Conservation (phyloP, 2,113 vertebrate species). For the Lagopus leucura region DNA sequence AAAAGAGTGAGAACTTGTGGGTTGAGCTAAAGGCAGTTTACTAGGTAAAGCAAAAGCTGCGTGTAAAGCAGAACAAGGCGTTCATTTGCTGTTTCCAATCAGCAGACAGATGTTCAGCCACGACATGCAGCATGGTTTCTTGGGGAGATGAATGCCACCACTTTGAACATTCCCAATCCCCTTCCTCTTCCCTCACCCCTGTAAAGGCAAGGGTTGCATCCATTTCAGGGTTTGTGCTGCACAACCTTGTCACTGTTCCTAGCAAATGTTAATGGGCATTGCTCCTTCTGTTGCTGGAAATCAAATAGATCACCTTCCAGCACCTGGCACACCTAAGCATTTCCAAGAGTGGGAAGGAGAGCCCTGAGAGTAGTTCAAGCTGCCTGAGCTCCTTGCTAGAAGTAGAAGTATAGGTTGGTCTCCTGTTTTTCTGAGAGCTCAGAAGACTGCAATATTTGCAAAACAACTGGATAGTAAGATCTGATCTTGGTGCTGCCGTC, state of each 20-base stretch:
- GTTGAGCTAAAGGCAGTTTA: not conserved
- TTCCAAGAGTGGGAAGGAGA: not conserved
- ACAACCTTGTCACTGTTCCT: not conserved
- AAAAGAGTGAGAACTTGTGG: not conserved
- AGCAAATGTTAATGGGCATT: not conserved
- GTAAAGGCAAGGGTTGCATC: not conserved
- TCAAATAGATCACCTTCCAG: not conserved
- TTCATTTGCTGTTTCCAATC: not conserved
- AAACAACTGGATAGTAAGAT: not conserved
- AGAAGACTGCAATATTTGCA: not conserved
- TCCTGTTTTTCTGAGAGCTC: not conserved
- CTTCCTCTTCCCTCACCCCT: not conserved
- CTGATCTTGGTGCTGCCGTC: not conserved
- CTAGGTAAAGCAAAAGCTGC: not conserved
- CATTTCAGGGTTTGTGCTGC: not conserved
- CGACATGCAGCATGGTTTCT: not conserved
- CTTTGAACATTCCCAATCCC: no score
- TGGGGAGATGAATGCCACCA: not conserved
- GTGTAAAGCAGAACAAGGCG: not conserved
- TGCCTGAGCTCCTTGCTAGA: not conserved
- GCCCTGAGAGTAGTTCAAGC: accelerated
- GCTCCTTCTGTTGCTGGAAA: not conserved
- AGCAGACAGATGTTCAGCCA: not conserved
- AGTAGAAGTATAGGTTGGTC: not conserved
- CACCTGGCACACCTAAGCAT: not conserved